Percentiles rank a stretch among this genome's conserved stretches.
Evolutionary conservation across 2,888 invertebrate species (phyloP).

Genomic region (Cepaea hortensis): DNA sequence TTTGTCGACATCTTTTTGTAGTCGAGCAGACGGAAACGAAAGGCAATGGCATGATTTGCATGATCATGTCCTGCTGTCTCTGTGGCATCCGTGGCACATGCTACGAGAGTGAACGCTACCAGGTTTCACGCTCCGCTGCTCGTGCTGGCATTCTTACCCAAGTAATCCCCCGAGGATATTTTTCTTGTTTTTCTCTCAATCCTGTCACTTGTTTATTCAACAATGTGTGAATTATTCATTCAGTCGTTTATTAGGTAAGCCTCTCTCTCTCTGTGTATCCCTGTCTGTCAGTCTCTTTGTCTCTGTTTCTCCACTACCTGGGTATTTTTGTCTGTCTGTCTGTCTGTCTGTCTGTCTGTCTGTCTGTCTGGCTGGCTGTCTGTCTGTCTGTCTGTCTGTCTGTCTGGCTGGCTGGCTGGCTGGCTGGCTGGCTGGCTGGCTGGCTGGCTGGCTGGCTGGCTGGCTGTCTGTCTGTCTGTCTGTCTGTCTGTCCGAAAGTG

Average conservation of each 20-base stretch:
- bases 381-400: background rate
- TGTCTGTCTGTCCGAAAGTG: too few relatives aligned
- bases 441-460: background rate
- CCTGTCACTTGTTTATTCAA: too few relatives aligned
- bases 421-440: background rate
- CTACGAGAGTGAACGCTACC: background rate
- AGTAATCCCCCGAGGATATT: too few relatives aligned
- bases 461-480: too few relatives aligned
- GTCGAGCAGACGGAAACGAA: background rate
- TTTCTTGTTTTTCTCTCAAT: too few relatives aligned
- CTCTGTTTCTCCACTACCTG: background rate
- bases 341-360: background rate
- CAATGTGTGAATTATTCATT: too few relatives aligned
- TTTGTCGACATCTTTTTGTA: constrained; percentile 4
- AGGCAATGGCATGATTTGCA: background rate
- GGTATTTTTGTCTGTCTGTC: background rate
- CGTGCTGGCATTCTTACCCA: background rate
- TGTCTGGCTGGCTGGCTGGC: background rate
- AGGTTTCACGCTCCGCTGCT: background rate
- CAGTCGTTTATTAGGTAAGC: too few relatives aligned
- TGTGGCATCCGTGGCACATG: background rate
- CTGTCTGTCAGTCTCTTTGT: background rate
- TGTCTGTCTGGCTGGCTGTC: background rate
- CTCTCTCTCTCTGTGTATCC: too few relatives aligned
- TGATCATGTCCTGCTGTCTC: background rate